Base-by-base conservation (phyloP, 2,888 invertebrate genomes). In the Drosophila trichaetosa region DNA sequence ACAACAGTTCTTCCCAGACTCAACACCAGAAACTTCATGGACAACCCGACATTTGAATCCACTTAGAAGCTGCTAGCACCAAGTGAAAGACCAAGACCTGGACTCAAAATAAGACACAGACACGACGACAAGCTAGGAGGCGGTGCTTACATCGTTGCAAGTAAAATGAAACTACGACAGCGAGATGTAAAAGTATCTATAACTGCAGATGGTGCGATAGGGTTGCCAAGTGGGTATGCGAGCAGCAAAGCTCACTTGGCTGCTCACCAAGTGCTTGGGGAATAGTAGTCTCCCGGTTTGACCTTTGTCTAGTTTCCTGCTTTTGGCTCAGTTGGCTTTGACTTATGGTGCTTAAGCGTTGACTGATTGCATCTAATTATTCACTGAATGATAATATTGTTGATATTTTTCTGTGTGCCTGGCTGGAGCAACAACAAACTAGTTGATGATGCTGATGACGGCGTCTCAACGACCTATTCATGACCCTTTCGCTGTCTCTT, bases 321-420 rank as follows among this genome's bases (percentile, higher is more conserved):
- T 54, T 46, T 61, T 59, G 71, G 61, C 69, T 77, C 65, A 70
- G 68, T 69, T 83, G 79, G 66, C 84, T 86, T 83, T 88, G 84
- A 89, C 88, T 90, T 89, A 83, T 90, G 87, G 82, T 89, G 83
- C 88, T 89, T 86, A 88, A 88, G 83, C 89, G 83, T 83, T 91
- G 91, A 91, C 90, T 91, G 90, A 91, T 91, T 91, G 88, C 90
- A 77, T 91, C 87, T 91, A 91, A 91, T 91, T 91, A 91, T 87
- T 91, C 90, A 90, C 80, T 82, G 81, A 90, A 86, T 87, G 90
- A 88, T 89, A 90, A 88, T 89, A 86, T 87, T 81, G 80, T 84
- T 82, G 83, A 88, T 87, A 81, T 77, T 81, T 77, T 81, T 73
- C 63, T 76, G 69, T 75, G 69, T 79, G 79, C 60, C 69, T 72